phyloP scores from a whole-genome alignment of 2,797 vertebrate genomes.

The Anabacerthia variegaticeps region DNA sequence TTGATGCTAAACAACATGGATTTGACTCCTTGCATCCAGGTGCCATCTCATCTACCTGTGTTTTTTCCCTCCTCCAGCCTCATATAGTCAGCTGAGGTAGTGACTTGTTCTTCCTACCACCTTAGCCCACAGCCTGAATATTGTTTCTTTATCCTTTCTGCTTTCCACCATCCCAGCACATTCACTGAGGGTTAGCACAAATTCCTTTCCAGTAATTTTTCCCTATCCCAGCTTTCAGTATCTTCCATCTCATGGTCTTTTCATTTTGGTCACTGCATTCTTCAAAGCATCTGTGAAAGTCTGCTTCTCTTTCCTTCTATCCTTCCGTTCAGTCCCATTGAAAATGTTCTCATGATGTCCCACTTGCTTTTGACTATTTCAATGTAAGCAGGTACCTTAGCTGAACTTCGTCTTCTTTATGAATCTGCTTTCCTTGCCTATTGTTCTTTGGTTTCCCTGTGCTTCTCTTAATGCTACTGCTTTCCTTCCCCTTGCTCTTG shows the following conservation, averaged over 20 bases:
- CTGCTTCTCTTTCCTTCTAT: background rate
- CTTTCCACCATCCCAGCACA: rapidly evolving
- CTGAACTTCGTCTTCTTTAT: background rate
- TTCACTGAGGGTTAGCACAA: background rate
- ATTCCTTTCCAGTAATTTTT: background rate
- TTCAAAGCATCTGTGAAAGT: background rate
- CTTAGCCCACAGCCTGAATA: background rate
- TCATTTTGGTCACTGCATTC: background rate
- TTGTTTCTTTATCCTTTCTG: background rate
- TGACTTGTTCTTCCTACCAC: background rate
- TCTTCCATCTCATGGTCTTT: background rate
- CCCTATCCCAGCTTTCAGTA: background rate
- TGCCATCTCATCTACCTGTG: background rate
- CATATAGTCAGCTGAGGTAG: background rate
- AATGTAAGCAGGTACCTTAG: background rate
- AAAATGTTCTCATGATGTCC: background rate
- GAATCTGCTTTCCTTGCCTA: background rate
- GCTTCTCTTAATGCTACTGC: background rate
- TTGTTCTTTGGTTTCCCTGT: background rate
- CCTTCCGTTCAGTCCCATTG: background rate
- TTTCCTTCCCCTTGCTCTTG: rapidly evolving
- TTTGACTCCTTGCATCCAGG: background rate
- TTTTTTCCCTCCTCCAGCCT: background rate
- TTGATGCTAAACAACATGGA: background rate
- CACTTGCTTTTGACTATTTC: background rate